Percentiles rank a stretch among this genome's conserved stretches.
Conservation (phyloP, 2,797 vertebrate species). For the Acridotheres tristis region DNA sequence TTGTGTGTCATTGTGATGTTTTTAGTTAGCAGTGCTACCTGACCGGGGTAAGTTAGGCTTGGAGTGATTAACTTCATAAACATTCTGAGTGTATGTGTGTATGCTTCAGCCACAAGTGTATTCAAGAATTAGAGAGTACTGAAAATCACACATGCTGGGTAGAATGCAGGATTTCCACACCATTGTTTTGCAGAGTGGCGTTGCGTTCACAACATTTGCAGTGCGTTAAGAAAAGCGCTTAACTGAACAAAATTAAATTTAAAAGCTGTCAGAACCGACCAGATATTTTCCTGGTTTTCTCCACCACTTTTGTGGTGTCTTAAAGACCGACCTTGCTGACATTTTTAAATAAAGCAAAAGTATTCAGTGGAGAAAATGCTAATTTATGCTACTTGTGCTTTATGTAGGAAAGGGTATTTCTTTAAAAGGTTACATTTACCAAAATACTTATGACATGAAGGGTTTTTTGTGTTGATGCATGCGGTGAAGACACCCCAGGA, state of each 20-base stretch:
- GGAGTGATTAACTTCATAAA: not conserved
- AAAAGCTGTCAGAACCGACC: not conserved
- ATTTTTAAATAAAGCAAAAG: not conserved
- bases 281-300: not conserved
- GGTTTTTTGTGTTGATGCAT: not conserved
- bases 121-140: not conserved
- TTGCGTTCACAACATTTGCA: not conserved
- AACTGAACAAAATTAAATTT: not conserved
- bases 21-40: not conserved
- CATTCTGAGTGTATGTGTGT: not conserved
- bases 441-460: not conserved
- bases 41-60: not conserved
- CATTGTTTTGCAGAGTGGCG: not conserved
- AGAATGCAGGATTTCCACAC: not conserved
- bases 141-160: not conserved
- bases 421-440: not conserved
- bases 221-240: not conserved
- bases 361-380: not conserved
- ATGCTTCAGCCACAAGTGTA: not conserved
- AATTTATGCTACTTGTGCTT: not conserved
- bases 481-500: not conserved
- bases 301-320: not conserved
- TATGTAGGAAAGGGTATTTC: not conserved
- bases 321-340: not conserved
- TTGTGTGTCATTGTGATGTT: not conserved